Evolutionary conservation across 2,113 vertebrate genomes (phyloP), one percentile per base, ranked within the genome.

Genomic region (Campylorhamphus procurvoides): DNA sequence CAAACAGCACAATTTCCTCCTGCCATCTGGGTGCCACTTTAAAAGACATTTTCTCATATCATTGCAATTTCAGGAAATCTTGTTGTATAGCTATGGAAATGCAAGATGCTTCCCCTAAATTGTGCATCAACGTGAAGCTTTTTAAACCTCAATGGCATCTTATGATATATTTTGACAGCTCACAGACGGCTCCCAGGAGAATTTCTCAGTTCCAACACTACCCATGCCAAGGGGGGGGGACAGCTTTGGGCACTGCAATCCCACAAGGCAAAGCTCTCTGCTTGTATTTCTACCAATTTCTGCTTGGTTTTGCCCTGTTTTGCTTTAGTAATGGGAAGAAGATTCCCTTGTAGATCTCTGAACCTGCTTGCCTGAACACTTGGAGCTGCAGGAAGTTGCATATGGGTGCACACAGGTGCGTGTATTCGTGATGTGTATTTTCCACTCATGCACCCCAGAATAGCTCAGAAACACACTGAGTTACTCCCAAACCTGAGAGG

Each of bases 11-110:
- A 62, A 93, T 95, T 94, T 95, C 89, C 64, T 78, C 74, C 76
- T 12, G 37, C 94, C 96, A 97, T 95, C 95, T 97, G 95, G 93
- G 92, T 86, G 68, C 86, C 93, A 82, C 93, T 95, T 96, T 92
- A 82, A 89, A 89, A 94, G 89, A 84, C 74, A 35, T 94, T 96
- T 95, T 91, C 93, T 96, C 69, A 16, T 78, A 93, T 89, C 76
- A 75, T 35, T 72, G 87, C 87, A 91, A 96, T 97, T 95, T 94
- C 93, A 92, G 93, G 71, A 94, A 91, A 89, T 81, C 95, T 91
- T 84, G 39, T 86, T 75, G 86, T 77, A 91, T 47, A 52, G 90
- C 94, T 92, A 87, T 75, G 84, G 89, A 95, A 95, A 93, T 68
- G 68, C 58, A 69, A 92, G 93, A 88, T 55, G 69, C 93, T 89